phyloP scores from a whole-genome alignment of 1,140 invertebrate genomes.

The Stegodyphus dumicola region DNA sequence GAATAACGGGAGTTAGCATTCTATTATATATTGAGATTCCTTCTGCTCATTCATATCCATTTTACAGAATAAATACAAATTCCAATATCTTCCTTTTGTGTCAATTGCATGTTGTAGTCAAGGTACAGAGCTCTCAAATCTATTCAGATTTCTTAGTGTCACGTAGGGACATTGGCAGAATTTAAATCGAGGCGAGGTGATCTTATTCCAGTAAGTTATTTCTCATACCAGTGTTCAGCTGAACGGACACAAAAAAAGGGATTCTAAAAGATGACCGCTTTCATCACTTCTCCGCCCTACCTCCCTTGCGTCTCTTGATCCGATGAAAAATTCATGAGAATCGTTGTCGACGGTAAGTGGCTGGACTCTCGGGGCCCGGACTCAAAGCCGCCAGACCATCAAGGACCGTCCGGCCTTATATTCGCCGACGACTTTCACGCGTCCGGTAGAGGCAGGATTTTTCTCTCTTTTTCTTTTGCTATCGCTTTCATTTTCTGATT shows the following conservation, averaged over 20 bases:
- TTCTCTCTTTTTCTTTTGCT: not conserved
- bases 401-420: constrained; percentile 41
- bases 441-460: not conserved
- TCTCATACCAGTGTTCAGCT: too few species aligned
- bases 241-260: not conserved
- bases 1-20: too few species aligned
- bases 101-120: too few species aligned
- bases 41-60: too few species aligned
- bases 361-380: constrained; percentile 47
- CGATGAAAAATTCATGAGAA: constrained; percentile 61
- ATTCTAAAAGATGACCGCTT: constrained; percentile 58
- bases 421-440: constrained; percentile 24
- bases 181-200: too few species aligned
- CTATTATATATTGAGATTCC: too few species aligned
- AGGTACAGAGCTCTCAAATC: too few species aligned
- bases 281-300: constrained; percentile 33
- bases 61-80: too few species aligned
- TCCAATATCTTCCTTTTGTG: too few species aligned
- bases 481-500: not conserved
- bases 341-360: constrained; percentile 60
- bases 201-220: too few species aligned
- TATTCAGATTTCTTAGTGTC: too few species aligned
- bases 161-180: too few species aligned
- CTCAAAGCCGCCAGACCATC: constrained; percentile 37
- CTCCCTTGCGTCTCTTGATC: constrained; percentile 27